phyloP scores from a whole-genome alignment of 2,113 vertebrate species.

The Leptobrachium ailaonicum region DNA sequence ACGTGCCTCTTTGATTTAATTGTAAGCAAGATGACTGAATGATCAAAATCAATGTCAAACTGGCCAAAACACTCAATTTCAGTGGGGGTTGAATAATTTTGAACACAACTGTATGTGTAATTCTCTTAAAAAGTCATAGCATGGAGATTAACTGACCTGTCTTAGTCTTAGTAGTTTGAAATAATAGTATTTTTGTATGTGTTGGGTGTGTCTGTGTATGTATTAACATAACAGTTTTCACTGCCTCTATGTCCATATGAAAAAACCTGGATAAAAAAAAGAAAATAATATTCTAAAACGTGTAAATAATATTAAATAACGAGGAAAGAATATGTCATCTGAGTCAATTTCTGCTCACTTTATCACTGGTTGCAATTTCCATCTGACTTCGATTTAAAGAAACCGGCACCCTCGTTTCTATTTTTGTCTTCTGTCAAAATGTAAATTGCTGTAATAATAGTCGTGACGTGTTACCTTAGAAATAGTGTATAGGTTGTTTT shows the following conservation, averaged over 20 bases:
- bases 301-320: constrained; percentile 87
- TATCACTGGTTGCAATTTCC: constrained; percentile 71
- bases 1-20: too few species aligned
- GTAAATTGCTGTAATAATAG: background rate
- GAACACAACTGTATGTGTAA: too few species aligned
- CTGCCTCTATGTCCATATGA: constrained; percentile 89
- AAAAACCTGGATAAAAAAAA: constrained; percentile 57
- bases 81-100: too few species aligned
- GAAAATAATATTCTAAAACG: constrained; percentile 59
- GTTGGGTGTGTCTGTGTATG: constrained; percentile 93
- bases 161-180: constrained; percentile 98
- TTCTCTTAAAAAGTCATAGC: constrained; percentile 93
- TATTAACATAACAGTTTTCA: constrained; percentile 91
- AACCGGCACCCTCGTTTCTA: constrained; percentile 61
- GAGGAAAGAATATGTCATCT: constrained; percentile 65
- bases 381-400: constrained; percentile 67
- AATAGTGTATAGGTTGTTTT: background rate
- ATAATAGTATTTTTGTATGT: constrained; percentile 99
- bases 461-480: background rate
- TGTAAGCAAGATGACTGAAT: too few species aligned
- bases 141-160: constrained; percentile 95
- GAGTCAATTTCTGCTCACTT: constrained; percentile 70
- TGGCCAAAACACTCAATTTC: too few species aligned
- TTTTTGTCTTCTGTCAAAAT: background rate
- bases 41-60: too few species aligned